Evolutionary conservation across 2,888 invertebrate genomes (phyloP).

Genomic region (Pristionchus japonicus): DNA sequence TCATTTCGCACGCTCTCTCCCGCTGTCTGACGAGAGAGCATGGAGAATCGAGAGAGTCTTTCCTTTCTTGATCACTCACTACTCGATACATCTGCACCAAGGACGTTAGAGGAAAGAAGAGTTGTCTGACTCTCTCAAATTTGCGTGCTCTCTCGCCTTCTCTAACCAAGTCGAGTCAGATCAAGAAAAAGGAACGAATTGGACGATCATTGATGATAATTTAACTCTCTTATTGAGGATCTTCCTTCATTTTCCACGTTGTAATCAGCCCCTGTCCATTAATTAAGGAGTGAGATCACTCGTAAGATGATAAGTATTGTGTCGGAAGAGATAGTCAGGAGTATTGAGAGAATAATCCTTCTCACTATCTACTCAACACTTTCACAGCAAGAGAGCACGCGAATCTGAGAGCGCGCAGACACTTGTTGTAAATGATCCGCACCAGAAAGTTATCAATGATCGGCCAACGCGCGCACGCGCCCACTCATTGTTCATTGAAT

Average conservation of each 20-base stretch:
- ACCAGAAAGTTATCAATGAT: not conserved
- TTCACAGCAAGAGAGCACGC: not conserved
- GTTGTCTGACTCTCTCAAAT: not conserved
- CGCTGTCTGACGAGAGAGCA: too few species aligned
- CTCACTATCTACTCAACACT: not conserved
- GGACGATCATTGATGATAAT: not conserved
- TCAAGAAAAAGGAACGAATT: too few species aligned
- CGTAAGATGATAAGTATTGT: too few species aligned
- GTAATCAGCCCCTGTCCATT: not conserved
- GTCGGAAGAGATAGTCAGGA: too few species aligned
- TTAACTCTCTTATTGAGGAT: not conserved
- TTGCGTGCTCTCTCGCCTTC: not conserved
- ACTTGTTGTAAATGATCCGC: not conserved
- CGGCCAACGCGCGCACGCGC: not conserved
- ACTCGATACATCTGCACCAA: slow-evolving; percentile 13
- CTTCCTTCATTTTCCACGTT: not conserved
- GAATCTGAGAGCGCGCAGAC: not conserved
- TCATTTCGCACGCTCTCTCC: not conserved
- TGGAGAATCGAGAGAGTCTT: too few species aligned
- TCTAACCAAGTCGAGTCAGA: too few species aligned
- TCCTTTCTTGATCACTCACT: too few species aligned
- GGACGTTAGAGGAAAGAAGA: not conserved
- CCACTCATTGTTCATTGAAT: not conserved
- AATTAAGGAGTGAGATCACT: too few species aligned
- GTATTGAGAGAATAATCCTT: too few species aligned